Conservation (phyloP, 1,140 invertebrate genomes). For the Centruroides sculpturatus region DNA sequence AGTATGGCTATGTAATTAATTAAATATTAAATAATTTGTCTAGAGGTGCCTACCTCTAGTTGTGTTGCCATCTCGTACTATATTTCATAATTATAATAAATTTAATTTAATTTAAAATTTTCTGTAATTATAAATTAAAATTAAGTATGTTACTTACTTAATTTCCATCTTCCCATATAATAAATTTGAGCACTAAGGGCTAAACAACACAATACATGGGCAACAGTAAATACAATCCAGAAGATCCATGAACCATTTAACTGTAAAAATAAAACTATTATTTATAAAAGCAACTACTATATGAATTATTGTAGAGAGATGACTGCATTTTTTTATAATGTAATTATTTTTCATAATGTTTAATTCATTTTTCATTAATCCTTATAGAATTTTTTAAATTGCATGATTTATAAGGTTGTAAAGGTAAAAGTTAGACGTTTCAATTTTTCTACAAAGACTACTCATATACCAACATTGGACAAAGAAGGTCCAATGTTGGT, state of each 20-base stretch:
- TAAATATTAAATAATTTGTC: not conserved
- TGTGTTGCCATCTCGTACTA: not conserved
- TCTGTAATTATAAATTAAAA: not conserved
- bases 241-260: conserved; percentile 52
- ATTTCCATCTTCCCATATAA: conserved; percentile 63
- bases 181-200: conserved; percentile 65
- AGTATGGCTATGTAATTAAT: not conserved
- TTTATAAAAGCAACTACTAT: not conserved
- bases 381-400: not conserved
- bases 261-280: conserved; percentile 20
- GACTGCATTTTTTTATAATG: not conserved
- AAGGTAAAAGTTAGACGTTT: no score
- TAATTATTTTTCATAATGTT: not conserved
- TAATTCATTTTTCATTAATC: no score
- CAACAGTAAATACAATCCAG: conserved; percentile 57
- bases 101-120: not conserved
- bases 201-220: conserved; percentile 54
- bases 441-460: no score
- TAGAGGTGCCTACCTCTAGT: conserved; percentile 6
- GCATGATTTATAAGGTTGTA: no score
- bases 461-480: no score
- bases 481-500: no score
- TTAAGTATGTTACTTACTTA: conserved; percentile 34
- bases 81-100: not conserved
- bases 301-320: not conserved